phyloP scores from a whole-genome alignment of 2,113 vertebrate genomes.

The Pongo pygmaeus region DNA sequence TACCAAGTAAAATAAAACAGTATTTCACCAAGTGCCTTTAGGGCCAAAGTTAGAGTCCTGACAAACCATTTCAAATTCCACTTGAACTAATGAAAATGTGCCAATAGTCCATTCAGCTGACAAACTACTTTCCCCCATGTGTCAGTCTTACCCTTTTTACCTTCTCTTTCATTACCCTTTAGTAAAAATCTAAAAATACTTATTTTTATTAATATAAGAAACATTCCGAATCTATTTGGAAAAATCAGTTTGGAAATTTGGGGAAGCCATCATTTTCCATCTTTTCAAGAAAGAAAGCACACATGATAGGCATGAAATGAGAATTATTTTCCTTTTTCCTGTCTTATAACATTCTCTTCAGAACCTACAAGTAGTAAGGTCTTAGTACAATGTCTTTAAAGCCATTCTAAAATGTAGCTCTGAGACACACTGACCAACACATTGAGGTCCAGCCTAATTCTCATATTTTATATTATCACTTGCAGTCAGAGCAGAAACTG shows the following conservation, averaged over 20 bases:
- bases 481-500: constrained; percentile 68
- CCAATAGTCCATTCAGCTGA: too few species aligned
- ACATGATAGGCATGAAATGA: neutral
- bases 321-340: neutral
- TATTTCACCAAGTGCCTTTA: neutral
- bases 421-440: constrained; percentile 50
- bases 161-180: neutral
- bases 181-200: neutral
- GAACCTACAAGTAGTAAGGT: constrained; percentile 56
- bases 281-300: neutral
- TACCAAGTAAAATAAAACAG: constrained; percentile 1
- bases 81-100: neutral
- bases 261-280: neutral
- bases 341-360: neutral
- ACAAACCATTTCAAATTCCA: neutral
- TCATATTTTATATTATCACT: constrained; percentile 54
- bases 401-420: constrained; percentile 49
- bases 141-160: neutral
- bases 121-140: neutral
- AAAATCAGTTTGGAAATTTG: neutral
- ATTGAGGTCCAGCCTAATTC: neutral
- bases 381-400: constrained; percentile 51
- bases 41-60: neutral
- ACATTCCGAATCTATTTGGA: neutral
- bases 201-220: neutral